These are phyloP conservation scores for Caenorhabditis virilis DNA, from an alignment of 2,888 invertebrate species.

Conservation along the genomic window DNA sequence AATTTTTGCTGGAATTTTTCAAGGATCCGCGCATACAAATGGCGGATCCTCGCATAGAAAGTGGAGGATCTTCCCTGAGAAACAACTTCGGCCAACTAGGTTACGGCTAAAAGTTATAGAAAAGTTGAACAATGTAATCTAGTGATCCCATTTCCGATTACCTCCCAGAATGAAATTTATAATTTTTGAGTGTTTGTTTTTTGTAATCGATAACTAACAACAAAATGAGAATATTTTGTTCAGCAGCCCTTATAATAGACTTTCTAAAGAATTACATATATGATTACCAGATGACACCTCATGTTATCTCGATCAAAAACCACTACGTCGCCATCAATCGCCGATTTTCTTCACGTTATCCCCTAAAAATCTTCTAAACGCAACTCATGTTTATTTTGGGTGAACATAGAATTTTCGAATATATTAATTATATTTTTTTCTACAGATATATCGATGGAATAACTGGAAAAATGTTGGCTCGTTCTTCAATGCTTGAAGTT, in stretches of 20 bases:
- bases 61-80: too few relatives aligned
- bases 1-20: too few relatives aligned
- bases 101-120: too few relatives aligned
- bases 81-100: too few relatives aligned
- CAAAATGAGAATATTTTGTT: neutral
- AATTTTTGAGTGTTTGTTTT: neutral
- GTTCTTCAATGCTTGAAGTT: constrained; percentile 18
- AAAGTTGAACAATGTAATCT: too few relatives aligned
- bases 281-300: constrained; percentile 37
- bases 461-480: constrained; percentile 27
- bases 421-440: too few relatives aligned
- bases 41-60: too few relatives aligned
- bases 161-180: neutral
- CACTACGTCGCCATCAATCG: constrained; percentile 15
- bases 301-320: constrained; percentile 34
- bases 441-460: constrained; percentile 33
- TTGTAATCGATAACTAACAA: neutral
- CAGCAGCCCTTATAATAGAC: too few relatives aligned
- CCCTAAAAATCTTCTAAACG: constrained; percentile 17
- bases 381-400: constrained; percentile 29
- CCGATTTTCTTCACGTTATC: constrained; percentile 24
- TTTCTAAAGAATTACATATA: too few relatives aligned
- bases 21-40: too few relatives aligned
- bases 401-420: too few relatives aligned
- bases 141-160: neutral